Conservation (phyloP, 2,113 vertebrate species). For the Paramormyrops kingsleyae region DNA sequence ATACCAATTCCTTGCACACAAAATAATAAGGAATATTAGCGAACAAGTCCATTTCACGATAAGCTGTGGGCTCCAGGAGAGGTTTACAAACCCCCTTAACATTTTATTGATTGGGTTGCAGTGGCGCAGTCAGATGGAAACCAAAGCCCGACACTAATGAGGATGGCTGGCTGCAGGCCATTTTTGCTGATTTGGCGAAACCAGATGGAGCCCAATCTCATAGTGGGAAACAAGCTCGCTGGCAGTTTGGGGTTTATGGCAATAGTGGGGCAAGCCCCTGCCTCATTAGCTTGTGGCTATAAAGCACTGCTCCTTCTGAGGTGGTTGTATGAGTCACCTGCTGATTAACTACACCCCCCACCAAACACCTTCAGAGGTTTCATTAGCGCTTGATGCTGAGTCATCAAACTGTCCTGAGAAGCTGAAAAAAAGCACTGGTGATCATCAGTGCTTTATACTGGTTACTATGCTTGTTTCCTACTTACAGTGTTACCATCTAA, state of each 20-base stretch:
- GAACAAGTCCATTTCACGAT: too few relatives aligned
- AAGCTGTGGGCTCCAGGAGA: too few relatives aligned
- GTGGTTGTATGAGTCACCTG: neutral
- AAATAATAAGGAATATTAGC: too few relatives aligned
- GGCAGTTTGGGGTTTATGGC: neutral
- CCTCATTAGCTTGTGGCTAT: neutral
- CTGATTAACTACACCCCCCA: neutral
- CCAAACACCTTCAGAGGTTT: neutral
- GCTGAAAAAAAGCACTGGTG: neutral
- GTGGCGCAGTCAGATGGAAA: slow-evolving; percentile 29
- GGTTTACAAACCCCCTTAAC: slow-evolving; percentile 22
- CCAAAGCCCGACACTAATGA: slow-evolving; percentile 29
- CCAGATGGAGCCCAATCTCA: slow-evolving; percentile 6
- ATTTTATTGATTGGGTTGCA: slow-evolving; percentile 38
- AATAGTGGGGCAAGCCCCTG: neutral
- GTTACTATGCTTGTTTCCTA: neutral
- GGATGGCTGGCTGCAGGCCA: slow-evolving; percentile 24
- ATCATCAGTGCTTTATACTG: neutral
- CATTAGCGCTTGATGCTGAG: neutral
- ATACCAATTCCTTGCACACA: too few relatives aligned
- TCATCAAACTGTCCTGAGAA: neutral
- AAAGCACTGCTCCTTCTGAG: neutral
- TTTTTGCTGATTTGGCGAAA: neutral
- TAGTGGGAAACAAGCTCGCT: neutral
- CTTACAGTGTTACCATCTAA: neutral